Evolutionary conservation across 2,113 vertebrate species (phyloP), one percentile per base, ranked within the genome.

Genomic region (Mastomys coucha): DNA sequence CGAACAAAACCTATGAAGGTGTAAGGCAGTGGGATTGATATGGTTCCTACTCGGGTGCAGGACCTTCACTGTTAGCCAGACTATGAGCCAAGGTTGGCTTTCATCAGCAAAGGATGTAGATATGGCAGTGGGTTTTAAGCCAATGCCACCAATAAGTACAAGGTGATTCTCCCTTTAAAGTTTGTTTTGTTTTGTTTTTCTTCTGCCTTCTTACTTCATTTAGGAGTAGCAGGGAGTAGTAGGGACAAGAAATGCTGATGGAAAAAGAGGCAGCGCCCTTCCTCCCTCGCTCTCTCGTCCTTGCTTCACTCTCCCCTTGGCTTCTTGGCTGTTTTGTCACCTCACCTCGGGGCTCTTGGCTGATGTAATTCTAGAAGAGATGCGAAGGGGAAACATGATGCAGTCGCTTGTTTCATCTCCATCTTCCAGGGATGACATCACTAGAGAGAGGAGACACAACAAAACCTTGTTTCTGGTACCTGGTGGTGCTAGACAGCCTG

Each of bases 331-430:
- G 75, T n/a, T 72, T 70, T 39, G 60, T 92, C 92, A 49, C 73
- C 24, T 42, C 75, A 91, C 86, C 73, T 81, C 69, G 22, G 80
- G 67, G 73, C 89, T 91, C 95, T 24, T 45, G 84, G 93, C 96
- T 96, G 91, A 92, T 95, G 96, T 96, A 97, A 97, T 95, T 95
- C 94, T 95, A 98, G 96, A 97, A 92, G 95, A 42, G 58, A 93
- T 70, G 26, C 0, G 26, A 95, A 96, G 96, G 89, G 95, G 98
- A 97, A 91, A 93, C 72, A 14, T 28, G 80, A 95, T 95, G 96
- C 95, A 91, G 67, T 87, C 87, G 88, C 94, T 88, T 76, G 89
- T 92, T 88, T 88, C 51, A 5, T 89, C 93, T 92, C 92, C 19
- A 69, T 77, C 96, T 96, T 91, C 91, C 87, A 91, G 82, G 92